A percentile compares a stretch with the other conserved stretches of the same genome.
Conservation (phyloP, 2,888 invertebrate genomes). For the Tenthredo amoena region DNA sequence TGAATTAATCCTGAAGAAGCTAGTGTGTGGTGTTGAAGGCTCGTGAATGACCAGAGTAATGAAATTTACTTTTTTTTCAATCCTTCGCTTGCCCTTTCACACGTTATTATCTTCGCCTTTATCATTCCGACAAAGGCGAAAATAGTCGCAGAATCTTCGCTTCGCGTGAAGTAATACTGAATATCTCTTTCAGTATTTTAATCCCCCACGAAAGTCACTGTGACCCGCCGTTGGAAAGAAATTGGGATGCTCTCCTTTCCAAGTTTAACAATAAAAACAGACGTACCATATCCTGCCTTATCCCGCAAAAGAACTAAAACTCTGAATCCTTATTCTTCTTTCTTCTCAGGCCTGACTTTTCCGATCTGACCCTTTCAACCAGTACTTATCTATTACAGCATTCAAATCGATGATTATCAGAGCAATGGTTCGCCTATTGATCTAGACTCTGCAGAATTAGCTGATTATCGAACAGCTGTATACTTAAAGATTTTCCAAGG, state of each 20-base stretch:
- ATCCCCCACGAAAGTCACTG: not conserved
- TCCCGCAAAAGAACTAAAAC: not conserved
- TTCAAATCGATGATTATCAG: not conserved
- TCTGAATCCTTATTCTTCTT: not conserved
- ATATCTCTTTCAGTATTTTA: not conserved
- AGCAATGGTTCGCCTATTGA: not conserved
- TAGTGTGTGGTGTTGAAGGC: not conserved
- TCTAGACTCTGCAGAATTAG: not conserved
- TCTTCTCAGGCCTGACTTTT: not conserved
- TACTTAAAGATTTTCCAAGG: not conserved
- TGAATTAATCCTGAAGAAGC: not conserved
- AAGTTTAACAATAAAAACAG: slow-evolving; percentile 7
- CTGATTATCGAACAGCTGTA: not conserved
- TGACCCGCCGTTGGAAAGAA: too few species aligned
- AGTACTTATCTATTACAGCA: not conserved
- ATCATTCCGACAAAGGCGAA: not conserved
- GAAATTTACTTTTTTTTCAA: not conserved
- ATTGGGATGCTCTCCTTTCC: not conserved
- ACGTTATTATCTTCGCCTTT: not conserved
- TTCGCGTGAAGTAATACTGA: not conserved
- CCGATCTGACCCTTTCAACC: not conserved
- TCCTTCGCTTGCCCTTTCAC: not conserved
- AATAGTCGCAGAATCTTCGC: not conserved
- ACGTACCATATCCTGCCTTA: not conserved
- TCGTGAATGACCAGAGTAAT: not conserved